Evolutionary conservation across 2,888 invertebrate species (phyloP).

Genomic region (Eremobia ochroleuca): DNA sequence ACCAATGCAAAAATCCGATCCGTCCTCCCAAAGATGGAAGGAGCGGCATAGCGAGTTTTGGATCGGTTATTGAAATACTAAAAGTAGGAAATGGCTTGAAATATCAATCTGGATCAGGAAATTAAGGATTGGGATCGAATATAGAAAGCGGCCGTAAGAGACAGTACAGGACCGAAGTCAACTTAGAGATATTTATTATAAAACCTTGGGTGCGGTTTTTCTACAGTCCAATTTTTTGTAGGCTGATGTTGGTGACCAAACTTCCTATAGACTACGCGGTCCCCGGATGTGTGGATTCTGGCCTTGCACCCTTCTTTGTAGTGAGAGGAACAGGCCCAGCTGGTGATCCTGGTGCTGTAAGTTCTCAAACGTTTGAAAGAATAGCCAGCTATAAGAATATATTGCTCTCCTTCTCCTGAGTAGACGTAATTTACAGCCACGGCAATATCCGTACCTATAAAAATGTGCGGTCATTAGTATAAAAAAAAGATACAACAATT

Average conservation of each 20-base stretch:
- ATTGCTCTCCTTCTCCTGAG: conserved; percentile 35
- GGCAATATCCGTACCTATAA: conserved; percentile 18
- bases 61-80: too few species aligned
- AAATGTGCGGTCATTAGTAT: conserved; percentile 11
- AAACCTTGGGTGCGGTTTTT: conserved; percentile 24
- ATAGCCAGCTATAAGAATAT: conserved; percentile 40
- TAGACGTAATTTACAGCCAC: conserved; percentile 37
- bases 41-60: too few species aligned
- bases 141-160: too few species aligned
- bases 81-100: too few species aligned
- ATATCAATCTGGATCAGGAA: too few species aligned
- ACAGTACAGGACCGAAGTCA: not conserved
- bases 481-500: not conserved
- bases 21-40: too few species aligned
- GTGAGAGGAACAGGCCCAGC: conserved; percentile 45
- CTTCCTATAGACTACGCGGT: conserved; percentile 25
- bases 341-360: conserved; percentile 39
- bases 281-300: conserved; percentile 31
- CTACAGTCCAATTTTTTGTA: conserved; percentile 34
- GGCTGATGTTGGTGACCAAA: conserved; percentile 27
- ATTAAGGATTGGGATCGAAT: too few species aligned
- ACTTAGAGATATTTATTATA: conserved; percentile 39
- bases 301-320: conserved; percentile 50
- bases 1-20: too few species aligned
- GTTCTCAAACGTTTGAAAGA: conserved; percentile 44